phyloP scores from a whole-genome alignment of 2,888 invertebrate genomes.

The Cryptus viduatorius region DNA sequence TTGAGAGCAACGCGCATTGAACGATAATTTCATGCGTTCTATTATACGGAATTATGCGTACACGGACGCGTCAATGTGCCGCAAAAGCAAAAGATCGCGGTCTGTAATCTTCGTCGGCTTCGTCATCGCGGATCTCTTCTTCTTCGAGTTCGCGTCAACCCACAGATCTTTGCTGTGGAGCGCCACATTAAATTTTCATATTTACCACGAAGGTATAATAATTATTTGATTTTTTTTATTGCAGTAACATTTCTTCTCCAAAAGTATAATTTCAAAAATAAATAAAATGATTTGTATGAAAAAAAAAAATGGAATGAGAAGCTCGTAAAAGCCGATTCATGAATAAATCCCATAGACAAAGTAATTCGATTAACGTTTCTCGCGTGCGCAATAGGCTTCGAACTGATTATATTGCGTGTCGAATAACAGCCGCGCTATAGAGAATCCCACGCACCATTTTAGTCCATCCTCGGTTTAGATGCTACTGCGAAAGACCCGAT shows the following conservation, averaged over 20 bases:
- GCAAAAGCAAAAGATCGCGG: constrained; percentile 32
- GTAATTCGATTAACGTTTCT: constrained; percentile 29
- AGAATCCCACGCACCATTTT: constrained; percentile 66
- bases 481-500: constrained; percentile 26
- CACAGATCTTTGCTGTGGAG: background rate
- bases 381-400: constrained; percentile 1
- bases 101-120: constrained; percentile 51
- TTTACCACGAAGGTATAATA: background rate
- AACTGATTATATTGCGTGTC: constrained; percentile 32
- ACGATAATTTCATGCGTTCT: constrained; percentile 48
- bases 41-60: constrained; percentile 48
- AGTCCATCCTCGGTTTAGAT: constrained; percentile 34
- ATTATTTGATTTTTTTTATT: background rate
- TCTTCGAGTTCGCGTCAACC: background rate
- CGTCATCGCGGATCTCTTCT: constrained; percentile 4
- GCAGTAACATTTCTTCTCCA: background rate
- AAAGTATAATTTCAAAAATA: background rate
- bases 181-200: background rate
- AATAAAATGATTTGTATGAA: background rate
- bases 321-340: constrained; percentile 4
- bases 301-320: background rate
- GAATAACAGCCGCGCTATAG: constrained; percentile 12
- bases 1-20: constrained; percentile 26
- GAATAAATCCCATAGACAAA: constrained; percentile 30
- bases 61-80: constrained; percentile 4